phyloP scores from a whole-genome alignment of 2,797 vertebrate genomes.

The Sebastes steindachneri region DNA sequence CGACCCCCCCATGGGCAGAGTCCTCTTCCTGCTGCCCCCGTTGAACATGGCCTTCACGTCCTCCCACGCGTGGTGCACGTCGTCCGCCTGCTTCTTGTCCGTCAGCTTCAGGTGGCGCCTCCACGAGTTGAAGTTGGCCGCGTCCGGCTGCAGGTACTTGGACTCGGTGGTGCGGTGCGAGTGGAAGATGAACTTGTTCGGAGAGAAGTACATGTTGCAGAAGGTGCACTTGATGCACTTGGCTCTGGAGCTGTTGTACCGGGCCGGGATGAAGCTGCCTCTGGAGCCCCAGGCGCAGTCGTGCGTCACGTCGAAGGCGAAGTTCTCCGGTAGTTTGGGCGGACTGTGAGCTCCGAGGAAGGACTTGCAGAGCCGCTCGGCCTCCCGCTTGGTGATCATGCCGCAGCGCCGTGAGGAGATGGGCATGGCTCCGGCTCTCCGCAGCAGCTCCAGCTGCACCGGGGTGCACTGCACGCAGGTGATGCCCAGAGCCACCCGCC shows the following conservation, averaged over 20 bases:
- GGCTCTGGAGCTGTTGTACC: slow-evolving; percentile 92
- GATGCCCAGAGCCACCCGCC: slow-evolving; percentile 91
- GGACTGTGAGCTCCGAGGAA: slow-evolving; percentile 91
- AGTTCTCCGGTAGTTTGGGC: slow-evolving; percentile 91
- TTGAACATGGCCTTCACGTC: slow-evolving; percentile 99
- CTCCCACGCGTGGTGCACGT: slow-evolving; percentile 94
- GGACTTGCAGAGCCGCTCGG: slow-evolving; percentile 92
- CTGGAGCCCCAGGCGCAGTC: slow-evolving; percentile 92
- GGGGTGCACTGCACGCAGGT: slow-evolving; percentile 94
- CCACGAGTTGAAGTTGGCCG: slow-evolving; percentile 94
- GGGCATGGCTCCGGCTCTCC: slow-evolving; percentile 92
- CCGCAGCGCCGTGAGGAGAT: slow-evolving; percentile 92
- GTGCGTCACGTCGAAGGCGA: slow-evolving; percentile 91
- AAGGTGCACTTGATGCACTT: slow-evolving; percentile 94
- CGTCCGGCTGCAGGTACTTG: slow-evolving; percentile 93
- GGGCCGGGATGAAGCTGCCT: slow-evolving; percentile 91
- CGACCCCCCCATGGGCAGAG: slow-evolving; percentile 87
- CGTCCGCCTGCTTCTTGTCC: slow-evolving; percentile 87
- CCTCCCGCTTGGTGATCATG: slow-evolving; percentile 94
- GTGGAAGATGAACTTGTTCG: slow-evolving; percentile 94
- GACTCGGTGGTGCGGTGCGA: slow-evolving; percentile 91
- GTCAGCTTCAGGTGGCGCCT: slow-evolving; percentile 90
- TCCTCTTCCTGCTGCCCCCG: slow-evolving; percentile 93
- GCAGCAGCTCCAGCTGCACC: slow-evolving; percentile 92
- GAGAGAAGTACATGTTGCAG: slow-evolving; percentile 93